These are phyloP conservation scores for Tipula helvola DNA, from an alignment of 2,888 invertebrate genomes.

Conservation along the genomic window DNA sequence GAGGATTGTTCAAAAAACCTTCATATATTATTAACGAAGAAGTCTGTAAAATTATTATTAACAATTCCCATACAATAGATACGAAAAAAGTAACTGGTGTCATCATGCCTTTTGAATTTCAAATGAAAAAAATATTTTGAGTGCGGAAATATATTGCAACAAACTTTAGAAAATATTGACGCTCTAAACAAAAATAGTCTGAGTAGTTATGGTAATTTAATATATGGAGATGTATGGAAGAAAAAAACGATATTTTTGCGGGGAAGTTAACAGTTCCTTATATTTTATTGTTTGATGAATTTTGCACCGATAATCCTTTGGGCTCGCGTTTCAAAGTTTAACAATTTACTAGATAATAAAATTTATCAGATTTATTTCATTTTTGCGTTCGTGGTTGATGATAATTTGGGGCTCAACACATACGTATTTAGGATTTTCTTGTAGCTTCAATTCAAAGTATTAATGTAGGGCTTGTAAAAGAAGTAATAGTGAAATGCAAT, in stretches of 20 bases:
- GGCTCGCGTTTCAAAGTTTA: neutral
- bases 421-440: neutral
- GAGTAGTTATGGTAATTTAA: no score
- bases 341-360: neutral
- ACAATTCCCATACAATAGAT: constrained; percentile 14
- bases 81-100: constrained; percentile 15
- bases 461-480: no score
- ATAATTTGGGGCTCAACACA: constrained; percentile 13
- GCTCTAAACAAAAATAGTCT: no score
- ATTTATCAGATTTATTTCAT: constrained; percentile 10
- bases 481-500: no score
- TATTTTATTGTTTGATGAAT: neutral
- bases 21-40: constrained; percentile 13
- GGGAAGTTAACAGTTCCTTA: neutral
- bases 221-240: neutral
- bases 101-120: constrained; percentile 16
- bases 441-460: neutral
- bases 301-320: neutral
- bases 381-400: constrained; percentile 12
- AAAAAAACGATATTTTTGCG: neutral
- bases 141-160: neutral
- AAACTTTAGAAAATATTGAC: no score
- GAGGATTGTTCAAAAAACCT: constrained; percentile 14
- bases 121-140: constrained; percentile 11
- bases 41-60: constrained; percentile 15